Percentiles rank a stretch among this genome's conserved stretches.
Evolutionary conservation across 2,888 invertebrate species (phyloP).

Genomic region (Agrochola litura): DNA sequence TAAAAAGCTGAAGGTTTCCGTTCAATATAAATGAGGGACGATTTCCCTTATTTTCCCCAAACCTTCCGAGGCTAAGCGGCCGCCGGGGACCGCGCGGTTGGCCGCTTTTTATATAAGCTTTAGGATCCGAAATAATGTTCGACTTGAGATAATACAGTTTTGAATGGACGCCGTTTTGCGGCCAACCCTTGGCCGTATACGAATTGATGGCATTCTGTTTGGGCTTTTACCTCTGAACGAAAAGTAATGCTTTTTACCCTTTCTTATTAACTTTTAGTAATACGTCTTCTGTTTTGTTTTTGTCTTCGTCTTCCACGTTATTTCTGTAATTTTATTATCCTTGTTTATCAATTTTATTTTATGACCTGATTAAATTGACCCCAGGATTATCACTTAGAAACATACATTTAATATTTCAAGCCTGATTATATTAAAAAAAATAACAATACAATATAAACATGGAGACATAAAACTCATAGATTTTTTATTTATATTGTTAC

Average conservation of each 20-base stretch:
- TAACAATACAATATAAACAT: conserved; percentile 10
- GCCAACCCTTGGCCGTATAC: conserved; percentile 62
- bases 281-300: conserved; percentile 29
- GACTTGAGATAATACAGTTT: conserved; percentile 77
- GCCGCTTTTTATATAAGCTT: conserved; percentile 82
- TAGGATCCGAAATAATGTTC: conserved; percentile 75
- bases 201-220: conserved; percentile 66
- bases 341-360: conserved; percentile 15
- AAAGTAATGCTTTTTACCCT: conserved; percentile 37
- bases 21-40: conserved; percentile 87
- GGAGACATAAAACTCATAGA: conserved; percentile 31
- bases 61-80: conserved; percentile 83
- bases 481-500: conserved; percentile 28
- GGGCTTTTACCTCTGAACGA: conserved; percentile 50
- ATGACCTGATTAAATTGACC: conserved; percentile 29
- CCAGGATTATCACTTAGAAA: conserved; percentile 21
- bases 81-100: conserved; percentile 78
- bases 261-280: conserved; percentile 38
- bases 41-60: conserved; percentile 82
- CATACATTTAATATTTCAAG: conserved; percentile 11
- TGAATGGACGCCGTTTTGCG: conserved; percentile 72
- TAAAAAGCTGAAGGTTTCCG: conserved; percentile 75
- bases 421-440: conserved; percentile 29
- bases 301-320: neutral
- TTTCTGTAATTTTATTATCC: conserved; percentile 24